phyloP scores from a whole-genome alignment of 1,140 invertebrate species.

The Euglossa dilemma region DNA sequence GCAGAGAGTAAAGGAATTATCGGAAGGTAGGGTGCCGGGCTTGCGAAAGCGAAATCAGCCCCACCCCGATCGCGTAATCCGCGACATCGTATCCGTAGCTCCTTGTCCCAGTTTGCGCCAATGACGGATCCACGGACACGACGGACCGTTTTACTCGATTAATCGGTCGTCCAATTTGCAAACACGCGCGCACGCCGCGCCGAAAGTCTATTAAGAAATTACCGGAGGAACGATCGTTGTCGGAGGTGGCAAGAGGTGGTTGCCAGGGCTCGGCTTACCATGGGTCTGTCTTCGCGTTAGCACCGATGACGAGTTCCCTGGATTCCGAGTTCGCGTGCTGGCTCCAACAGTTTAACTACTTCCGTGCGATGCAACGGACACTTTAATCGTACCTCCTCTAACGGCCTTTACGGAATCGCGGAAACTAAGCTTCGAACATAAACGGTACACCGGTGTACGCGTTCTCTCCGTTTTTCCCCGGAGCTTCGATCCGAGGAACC shows the following conservation, averaged over 20 bases:
- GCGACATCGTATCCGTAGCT: neutral
- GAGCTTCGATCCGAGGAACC: neutral
- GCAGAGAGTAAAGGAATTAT: constrained; percentile 17
- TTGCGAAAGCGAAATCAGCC: neutral
- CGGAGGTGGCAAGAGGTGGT: too few species aligned
- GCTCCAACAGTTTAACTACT: neutral
- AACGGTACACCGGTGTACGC: neutral
- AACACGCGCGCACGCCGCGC: neutral
- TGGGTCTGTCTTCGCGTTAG: too few species aligned
- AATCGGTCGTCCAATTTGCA: neutral
- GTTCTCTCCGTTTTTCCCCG: too few species aligned
- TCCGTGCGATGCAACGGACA: neutral
- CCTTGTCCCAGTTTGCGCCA: neutral
- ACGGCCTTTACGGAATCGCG: neutral
- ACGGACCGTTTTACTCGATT: neutral
- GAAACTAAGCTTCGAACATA: constrained; percentile 12
- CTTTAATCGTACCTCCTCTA: neutral
- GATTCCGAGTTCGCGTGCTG: neutral
- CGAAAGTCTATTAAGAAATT: too few species aligned
- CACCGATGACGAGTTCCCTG: neutral
- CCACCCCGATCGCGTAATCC: neutral
- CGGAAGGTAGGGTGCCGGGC: neutral
- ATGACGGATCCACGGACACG: neutral
- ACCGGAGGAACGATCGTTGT: too few species aligned
- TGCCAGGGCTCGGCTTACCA: neutral